These are phyloP conservation scores for Acestrorhynchus altus DNA, from an alignment of 2,797 vertebrate genomes.

Conservation along the genomic window DNA sequence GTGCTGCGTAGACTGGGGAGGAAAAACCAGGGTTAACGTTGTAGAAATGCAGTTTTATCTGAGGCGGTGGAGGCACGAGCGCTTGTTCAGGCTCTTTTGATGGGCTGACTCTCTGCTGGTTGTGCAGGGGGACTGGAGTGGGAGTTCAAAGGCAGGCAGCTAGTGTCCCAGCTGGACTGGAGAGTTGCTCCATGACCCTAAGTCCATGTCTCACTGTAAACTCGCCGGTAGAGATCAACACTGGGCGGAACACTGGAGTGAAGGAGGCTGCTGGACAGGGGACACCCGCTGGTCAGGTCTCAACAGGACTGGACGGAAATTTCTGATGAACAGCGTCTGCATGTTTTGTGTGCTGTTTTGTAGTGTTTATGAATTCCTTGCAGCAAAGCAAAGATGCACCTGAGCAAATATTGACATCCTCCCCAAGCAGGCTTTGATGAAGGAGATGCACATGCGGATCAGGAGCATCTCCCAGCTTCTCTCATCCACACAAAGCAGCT, in stretches of 20 bases:
- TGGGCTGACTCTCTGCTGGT: conserved; percentile 34
- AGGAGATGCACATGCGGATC: conserved; percentile 23
- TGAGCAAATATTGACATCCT: conserved; percentile 73
- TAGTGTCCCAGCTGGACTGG: conserved; percentile 34
- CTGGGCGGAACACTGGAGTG: conserved; percentile 22
- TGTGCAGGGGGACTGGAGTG: conserved; percentile 18
- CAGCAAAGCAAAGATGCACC: conserved; percentile 65
- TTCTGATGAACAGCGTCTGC: conserved; percentile 47
- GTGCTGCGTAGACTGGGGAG: conserved; percentile 8
- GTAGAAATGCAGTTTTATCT: conserved; percentile 40
- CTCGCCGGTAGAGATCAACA: conserved; percentile 42
- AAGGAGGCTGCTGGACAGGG: conserved; percentile 47
- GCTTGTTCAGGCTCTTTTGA: conserved; percentile 51
- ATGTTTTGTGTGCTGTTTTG: conserved; percentile 42
- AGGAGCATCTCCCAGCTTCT: conserved; percentile 5
- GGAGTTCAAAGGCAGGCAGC: conserved; percentile 53
- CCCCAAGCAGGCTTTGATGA: conserved; percentile 58
- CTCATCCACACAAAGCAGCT: conserved; percentile 21
- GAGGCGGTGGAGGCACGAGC: conserved; percentile 5
- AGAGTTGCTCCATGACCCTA: not conserved
- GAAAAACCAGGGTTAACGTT: conserved; percentile 1
- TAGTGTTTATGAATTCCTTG: conserved; percentile 41
- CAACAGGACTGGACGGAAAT: conserved; percentile 54
- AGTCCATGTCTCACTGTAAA: conserved; percentile 15
- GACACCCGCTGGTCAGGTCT: conserved; percentile 54